These are phyloP conservation scores for Embiotoca jacksoni DNA, from an alignment of 2,113 vertebrate genomes.

Conservation along the genomic window DNA sequence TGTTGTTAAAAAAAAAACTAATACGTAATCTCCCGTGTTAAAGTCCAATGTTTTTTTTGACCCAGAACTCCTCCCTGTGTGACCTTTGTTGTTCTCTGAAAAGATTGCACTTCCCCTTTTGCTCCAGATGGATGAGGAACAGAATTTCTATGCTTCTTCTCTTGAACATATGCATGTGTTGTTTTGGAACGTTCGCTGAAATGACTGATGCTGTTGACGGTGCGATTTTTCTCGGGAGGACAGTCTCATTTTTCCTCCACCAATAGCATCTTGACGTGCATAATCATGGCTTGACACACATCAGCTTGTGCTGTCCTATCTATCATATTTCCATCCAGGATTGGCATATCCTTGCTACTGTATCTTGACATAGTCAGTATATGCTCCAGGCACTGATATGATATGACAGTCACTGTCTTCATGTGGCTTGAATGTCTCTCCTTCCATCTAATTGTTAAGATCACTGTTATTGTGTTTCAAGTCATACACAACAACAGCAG, in stretches of 20 bases:
- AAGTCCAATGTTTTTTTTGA: too few species aligned
- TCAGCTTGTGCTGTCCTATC: neutral
- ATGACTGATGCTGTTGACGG: neutral
- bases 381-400: neutral
- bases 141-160: neutral
- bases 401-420: neutral
- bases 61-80: too few species aligned
- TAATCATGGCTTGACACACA: neutral
- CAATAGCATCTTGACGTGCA: neutral
- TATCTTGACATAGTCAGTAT: neutral
- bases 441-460: constrained; percentile 27
- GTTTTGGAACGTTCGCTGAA: too few species aligned
- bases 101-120: too few species aligned
- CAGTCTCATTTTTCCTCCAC: neutral
- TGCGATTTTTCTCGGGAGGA: neutral
- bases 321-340: neutral
- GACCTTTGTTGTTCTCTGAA: too few species aligned
- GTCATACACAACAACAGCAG: constrained; percentile 22
- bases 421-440: neutral
- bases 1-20: too few species aligned
- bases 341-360: neutral
- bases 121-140: too few species aligned
- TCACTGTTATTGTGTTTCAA: constrained; percentile 38
- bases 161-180: neutral
- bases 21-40: too few species aligned